Evolutionary conservation across 2,888 invertebrate species (phyloP).

Genomic region (Gymnocheta viridis): DNA sequence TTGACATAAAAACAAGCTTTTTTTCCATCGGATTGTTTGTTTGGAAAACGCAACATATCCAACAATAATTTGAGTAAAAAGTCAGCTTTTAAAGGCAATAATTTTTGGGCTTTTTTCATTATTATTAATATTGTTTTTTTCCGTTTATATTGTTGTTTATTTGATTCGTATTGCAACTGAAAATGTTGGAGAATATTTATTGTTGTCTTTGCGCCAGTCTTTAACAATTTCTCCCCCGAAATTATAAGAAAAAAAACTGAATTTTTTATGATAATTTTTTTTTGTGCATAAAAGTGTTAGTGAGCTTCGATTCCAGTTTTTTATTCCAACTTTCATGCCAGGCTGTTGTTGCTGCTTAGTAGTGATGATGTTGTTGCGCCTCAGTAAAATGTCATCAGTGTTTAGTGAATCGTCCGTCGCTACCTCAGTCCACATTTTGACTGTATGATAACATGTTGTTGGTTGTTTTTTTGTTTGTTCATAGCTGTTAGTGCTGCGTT

Average conservation of each 20-base stretch:
- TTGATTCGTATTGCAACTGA: conserved; percentile 44
- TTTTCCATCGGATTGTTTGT: conserved; percentile 14
- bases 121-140: neutral
- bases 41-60: neutral
- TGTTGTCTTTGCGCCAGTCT: conserved; percentile 44
- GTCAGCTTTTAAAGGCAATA: conserved; percentile 38
- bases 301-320: conserved; percentile 22
- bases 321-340: neutral
- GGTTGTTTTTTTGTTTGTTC: neutral
- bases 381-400: conserved; percentile 43
- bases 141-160: conserved; percentile 13
- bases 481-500: neutral
- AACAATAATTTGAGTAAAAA: conserved; percentile 12
- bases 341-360: no score
- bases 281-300: neutral
- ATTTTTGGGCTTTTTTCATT: neutral
- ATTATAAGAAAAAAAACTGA: neutral
- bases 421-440: conserved; percentile 52
- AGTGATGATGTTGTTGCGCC: neutral
- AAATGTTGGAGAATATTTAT: conserved; percentile 8
- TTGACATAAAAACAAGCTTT: neutral
- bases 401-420: conserved; percentile 48
- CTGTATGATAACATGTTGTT: conserved; percentile 47
- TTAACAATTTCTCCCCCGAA: conserved; percentile 22
- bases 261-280: neutral